These are phyloP conservation scores for Archips xylosteana DNA, from an alignment of 2,888 invertebrate species.

Conservation along the genomic window DNA sequence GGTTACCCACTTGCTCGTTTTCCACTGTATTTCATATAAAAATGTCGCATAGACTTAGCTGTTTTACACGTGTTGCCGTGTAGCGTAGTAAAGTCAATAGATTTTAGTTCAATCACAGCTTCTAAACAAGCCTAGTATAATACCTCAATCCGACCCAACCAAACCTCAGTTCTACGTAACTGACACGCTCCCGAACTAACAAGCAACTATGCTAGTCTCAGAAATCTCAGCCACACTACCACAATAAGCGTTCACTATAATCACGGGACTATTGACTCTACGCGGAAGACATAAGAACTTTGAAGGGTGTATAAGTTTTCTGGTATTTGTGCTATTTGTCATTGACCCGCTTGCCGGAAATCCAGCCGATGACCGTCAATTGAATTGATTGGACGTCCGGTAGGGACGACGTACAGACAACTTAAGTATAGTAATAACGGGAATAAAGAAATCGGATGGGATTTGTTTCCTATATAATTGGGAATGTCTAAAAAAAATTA, in stretches of 20 bases:
- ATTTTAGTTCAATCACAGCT: no score
- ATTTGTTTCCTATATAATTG: no score
- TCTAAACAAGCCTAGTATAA: no score
- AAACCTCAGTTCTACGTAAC: no score
- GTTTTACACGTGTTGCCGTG: no score
- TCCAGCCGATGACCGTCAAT: constrained; percentile 53
- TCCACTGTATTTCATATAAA: no score
- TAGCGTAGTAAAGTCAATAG: no score
- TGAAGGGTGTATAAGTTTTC: not conserved
- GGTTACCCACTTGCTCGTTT: no score
- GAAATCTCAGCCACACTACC: not conserved
- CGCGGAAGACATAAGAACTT: not conserved
- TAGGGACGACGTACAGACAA: constrained; percentile 10
- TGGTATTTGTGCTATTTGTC: constrained; percentile 1
- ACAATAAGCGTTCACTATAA: not conserved
- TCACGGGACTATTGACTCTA: not conserved
- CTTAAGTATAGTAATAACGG: not conserved
- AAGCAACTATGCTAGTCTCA: not conserved
- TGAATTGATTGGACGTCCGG: constrained; percentile 62
- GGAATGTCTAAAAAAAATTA: no score
- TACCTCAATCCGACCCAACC: not conserved
- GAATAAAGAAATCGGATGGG: no score
- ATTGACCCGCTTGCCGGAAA: constrained; percentile 47
- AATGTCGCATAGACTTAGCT: no score
- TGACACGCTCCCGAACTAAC: not conserved